Conservation (phyloP, 2,888 invertebrate genomes). For the Diadromus collaris region DNA sequence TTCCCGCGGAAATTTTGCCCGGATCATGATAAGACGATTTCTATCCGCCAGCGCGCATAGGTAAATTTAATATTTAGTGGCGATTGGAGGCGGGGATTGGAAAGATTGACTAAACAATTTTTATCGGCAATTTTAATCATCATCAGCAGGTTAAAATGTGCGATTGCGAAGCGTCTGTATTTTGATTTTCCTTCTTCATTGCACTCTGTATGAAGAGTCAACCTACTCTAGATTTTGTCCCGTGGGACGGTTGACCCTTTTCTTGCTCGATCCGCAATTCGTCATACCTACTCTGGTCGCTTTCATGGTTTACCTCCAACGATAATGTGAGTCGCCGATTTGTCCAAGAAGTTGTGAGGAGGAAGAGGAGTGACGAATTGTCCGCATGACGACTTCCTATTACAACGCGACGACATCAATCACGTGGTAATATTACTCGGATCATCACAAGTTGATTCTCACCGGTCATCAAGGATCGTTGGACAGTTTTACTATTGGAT, state of each 20-base stretch:
- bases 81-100: slow-evolving; percentile 9
- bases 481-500: slow-evolving; percentile 11
- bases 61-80: slow-evolving; percentile 5
- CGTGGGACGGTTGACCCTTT: background rate
- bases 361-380: slow-evolving; percentile 1
- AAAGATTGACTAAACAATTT: background rate
- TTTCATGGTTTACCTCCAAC: slow-evolving; percentile 6
- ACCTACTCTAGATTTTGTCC: background rate
- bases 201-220: background rate
- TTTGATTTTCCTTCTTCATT: background rate
- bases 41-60: slow-evolving; percentile 35
- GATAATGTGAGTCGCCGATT: slow-evolving; percentile 21
- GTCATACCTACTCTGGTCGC: background rate
- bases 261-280: background rate
- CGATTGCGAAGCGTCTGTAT: background rate
- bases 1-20: slow-evolving; percentile 25
- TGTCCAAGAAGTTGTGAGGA: background rate
- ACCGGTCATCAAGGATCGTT: slow-evolving; percentile 33
- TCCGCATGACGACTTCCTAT: slow-evolving; percentile 9
- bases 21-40: slow-evolving; percentile 11
- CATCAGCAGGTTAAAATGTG: background rate
- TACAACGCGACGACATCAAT: background rate
- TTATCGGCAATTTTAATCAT: background rate
- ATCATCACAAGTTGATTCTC: slow-evolving; percentile 12
- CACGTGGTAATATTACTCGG: slow-evolving; percentile 21